Evolutionary conservation across 2,888 invertebrate species (phyloP), one percentile per base, ranked within the genome.

Genomic region (Lasioglossum morio): DNA sequence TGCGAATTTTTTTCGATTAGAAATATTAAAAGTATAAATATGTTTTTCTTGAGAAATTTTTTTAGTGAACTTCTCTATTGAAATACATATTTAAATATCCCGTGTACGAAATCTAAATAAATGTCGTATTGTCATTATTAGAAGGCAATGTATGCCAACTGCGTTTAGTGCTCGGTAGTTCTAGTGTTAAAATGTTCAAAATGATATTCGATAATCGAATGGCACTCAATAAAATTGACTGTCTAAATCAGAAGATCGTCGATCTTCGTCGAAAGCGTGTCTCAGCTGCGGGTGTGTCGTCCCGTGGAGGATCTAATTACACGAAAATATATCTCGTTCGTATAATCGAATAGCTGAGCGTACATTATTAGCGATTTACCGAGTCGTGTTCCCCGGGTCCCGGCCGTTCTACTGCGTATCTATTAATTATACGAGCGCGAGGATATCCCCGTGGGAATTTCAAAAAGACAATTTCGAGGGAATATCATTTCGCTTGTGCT

Each of bases 401-500:
- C 5, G 16, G 16, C 40, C 53, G 70, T 77, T 80, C 77, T 60
- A 40, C 14, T 40, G 66, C 30, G 66, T 40, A 75, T 81, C 87
- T 87, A 90, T 91, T 90, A 90, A 89, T 89, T 91, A 86, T 70
- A n/a, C 72, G 78, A 77, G 75, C 63, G 63, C 76, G 78, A 74
- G 80, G 85, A 76, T 76, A 77, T 79, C 78, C 30, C 72, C 87
- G 89, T 90, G 91, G 88, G 88, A 91, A 91, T 85, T 74, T 82
- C 57, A 89, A 87, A 89, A 88, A 86, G 82, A 84, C 73, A 86
- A 87, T 85, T 75, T 82, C 80, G 75, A 81, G 74, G 80, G 66
- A 27, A 43, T 77, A 79, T 83, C 87, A 91, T 89, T 86, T 79
- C 79, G 74, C 34, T 14, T 77, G 82, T 63, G 63, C 69, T 63